Evolutionary conservation across 2,113 vertebrate genomes (phyloP).

Genomic region (Ellobius talpinus): DNA sequence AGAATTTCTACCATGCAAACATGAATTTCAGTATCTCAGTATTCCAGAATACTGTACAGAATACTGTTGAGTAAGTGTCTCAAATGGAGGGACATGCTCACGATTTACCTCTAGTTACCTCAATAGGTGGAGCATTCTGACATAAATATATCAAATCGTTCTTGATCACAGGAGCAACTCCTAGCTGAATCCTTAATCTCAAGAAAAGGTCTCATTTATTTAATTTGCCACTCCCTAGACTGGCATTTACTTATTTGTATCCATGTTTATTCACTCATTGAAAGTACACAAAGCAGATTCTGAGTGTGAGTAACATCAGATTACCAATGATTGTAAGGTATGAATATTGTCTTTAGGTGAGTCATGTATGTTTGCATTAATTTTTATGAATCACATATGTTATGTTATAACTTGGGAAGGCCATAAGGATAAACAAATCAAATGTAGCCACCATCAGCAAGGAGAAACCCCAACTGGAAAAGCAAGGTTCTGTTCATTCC

Average conservation of each 20-base stretch:
- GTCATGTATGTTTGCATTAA: not conserved
- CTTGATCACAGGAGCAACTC: not conserved
- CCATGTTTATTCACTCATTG: not conserved
- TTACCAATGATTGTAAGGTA: not conserved
- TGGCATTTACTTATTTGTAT: not conserved
- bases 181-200: not conserved
- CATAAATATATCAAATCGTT: not conserved
- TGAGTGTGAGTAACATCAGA: not conserved
- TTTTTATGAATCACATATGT: not conserved
- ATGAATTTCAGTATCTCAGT: not conserved
- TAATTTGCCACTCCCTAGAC: not conserved
- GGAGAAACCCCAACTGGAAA: not conserved
- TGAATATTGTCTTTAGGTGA: not conserved
- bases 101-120: not conserved
- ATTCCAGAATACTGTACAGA: not conserved
- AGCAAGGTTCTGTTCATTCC: not conserved
- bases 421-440: not conserved
- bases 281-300: not conserved
- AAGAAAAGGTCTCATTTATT: not conserved
- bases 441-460: not conserved
- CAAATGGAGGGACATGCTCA: not conserved
- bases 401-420: not conserved
- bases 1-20: not conserved
- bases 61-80: not conserved
- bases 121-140: not conserved